Evolutionary conservation across 1,140 invertebrate species (phyloP).

Genomic region (Rhopalosiphum maidis): DNA sequence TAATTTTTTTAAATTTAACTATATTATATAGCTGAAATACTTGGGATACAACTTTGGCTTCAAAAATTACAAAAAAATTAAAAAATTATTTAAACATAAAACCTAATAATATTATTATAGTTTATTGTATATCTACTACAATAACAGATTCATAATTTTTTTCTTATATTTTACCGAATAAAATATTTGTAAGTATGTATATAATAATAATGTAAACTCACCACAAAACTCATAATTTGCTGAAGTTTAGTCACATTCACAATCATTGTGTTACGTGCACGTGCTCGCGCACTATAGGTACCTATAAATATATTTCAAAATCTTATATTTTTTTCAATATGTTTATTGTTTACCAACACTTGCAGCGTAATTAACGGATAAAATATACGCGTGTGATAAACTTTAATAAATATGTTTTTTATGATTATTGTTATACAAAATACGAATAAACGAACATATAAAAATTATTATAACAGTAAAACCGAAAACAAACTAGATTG

Average conservation of each 20-base stretch:
- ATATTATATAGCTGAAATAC: not conserved
- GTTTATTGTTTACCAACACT: not conserved
- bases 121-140: not conserved
- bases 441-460: not conserved
- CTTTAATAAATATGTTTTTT: not conserved
- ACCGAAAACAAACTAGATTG: not conserved
- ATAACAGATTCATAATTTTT: not conserved
- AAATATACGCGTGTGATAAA: not conserved
- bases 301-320: not conserved
- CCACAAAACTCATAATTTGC: slow-evolving; percentile 18
- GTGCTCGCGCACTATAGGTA: not conserved
- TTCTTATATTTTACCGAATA: not conserved
- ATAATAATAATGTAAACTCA: not conserved
- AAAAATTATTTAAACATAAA: not conserved
- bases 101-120: not conserved
- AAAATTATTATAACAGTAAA: not conserved
- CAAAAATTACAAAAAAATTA: not conserved
- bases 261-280: not conserved
- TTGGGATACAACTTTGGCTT: not conserved
- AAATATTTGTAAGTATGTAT: not conserved
- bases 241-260: not conserved
- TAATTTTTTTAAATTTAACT: not conserved
- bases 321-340: not conserved
- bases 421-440: not conserved
- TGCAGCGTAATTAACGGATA: not conserved